These are phyloP conservation scores for Dysmachus trigonus DNA, from an alignment of 2,888 invertebrate species.

Conservation along the genomic window DNA sequence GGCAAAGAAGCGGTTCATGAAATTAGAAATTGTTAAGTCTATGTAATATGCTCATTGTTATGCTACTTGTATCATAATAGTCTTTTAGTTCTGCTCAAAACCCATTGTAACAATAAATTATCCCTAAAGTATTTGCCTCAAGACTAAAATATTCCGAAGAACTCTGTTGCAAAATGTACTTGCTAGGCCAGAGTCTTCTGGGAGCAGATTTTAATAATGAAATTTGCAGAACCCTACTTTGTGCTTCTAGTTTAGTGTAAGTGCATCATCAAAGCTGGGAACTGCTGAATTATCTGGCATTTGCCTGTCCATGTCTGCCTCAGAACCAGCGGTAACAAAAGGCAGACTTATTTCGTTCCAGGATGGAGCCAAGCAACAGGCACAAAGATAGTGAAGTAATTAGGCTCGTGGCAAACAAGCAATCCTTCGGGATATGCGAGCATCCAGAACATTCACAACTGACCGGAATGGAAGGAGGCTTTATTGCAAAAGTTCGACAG, in stretches of 20 bases:
- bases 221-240: not conserved
- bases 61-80: not conserved
- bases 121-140: not conserved
- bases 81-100: not conserved
- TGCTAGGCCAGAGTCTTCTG: not conserved
- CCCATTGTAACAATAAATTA: not conserved
- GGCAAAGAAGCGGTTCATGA: no score
- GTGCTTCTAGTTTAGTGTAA: not conserved
- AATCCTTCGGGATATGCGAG: not conserved
- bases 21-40: not conserved
- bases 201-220: not conserved
- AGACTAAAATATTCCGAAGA: not conserved
- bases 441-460: constrained; percentile 3
- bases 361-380: not conserved
- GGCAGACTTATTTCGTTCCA: not conserved
- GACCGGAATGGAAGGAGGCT: not conserved
- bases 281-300: not conserved
- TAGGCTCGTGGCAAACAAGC: not conserved
- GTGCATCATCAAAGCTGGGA: not conserved
- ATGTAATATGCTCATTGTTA: not conserved
- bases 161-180: not conserved
- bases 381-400: not conserved
- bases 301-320: not conserved
- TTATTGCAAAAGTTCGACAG: constrained; percentile 14
- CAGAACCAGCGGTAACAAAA: not conserved